Conservation (phyloP, 2,888 invertebrate species). For the Xylophagus ater region DNA sequence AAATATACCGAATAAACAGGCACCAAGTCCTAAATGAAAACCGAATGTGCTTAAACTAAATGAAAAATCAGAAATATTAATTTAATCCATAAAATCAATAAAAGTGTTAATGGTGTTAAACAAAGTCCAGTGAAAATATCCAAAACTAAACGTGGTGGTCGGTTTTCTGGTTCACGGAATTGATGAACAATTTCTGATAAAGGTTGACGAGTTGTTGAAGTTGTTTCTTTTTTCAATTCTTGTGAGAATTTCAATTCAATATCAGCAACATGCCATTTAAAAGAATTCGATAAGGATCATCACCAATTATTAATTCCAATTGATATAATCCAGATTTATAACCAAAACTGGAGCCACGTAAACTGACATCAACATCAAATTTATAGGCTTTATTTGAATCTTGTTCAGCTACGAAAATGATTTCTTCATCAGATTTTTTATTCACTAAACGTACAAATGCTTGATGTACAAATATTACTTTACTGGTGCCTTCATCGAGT, state of each 20-base stretch:
- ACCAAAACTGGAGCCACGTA: slow-evolving; percentile 69
- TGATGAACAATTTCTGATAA: slow-evolving; percentile 59
- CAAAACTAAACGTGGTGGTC: slow-evolving; percentile 79
- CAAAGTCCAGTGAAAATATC: slow-evolving; percentile 81
- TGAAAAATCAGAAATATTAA: slow-evolving; percentile 74
- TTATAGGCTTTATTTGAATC: slow-evolving; percentile 70
- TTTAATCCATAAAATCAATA: slow-evolving; percentile 75
- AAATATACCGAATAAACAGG: slow-evolving; percentile 76
- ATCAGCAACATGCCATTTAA: slow-evolving; percentile 76
- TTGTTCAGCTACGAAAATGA: slow-evolving; percentile 87
- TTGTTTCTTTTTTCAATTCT: slow-evolving; percentile 30
- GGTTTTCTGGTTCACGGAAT: slow-evolving; percentile 85
- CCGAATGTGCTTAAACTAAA: slow-evolving; percentile 66
- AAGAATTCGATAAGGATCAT: slow-evolving; percentile 77
- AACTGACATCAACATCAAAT: slow-evolving; percentile 81
- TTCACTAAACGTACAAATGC: slow-evolving; percentile 74
- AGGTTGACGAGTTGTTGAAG: slow-evolving; percentile 35
- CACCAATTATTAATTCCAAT: slow-evolving; percentile 79
- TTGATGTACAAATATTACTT: slow-evolving; percentile 68
- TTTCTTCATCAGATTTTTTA: slow-evolving; percentile 59
- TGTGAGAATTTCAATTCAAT: slow-evolving; percentile 61
- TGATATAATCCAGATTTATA: slow-evolving; percentile 66
- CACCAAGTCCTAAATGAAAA: slow-evolving; percentile 83
- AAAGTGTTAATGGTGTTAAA: slow-evolving; percentile 67
- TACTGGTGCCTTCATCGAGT: slow-evolving; percentile 54